Evolutionary conservation across 2,888 invertebrate species (phyloP).

Genomic region (Aspidapion aeneum): DNA sequence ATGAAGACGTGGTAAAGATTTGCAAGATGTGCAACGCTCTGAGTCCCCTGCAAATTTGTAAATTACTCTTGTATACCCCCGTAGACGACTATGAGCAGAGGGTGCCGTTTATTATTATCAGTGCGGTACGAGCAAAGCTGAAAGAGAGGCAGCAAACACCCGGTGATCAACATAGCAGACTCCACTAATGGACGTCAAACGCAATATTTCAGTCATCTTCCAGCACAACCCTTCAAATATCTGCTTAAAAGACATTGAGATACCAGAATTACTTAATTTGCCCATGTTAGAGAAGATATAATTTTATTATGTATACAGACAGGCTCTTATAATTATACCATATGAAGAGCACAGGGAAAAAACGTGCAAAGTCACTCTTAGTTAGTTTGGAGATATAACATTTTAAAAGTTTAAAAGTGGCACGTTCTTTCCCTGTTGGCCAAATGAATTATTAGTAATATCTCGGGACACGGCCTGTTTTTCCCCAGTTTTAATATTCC

Average conservation of each 20-base stretch:
- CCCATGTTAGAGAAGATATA: slow-evolving; percentile 59
- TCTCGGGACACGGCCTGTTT: too few species aligned
- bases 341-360: too few species aligned
- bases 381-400: too few species aligned
- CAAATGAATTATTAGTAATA: too few species aligned
- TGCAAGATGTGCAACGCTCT: slow-evolving; percentile 92
- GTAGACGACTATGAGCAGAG: slow-evolving; percentile 84
- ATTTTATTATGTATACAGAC: too few species aligned
- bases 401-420: too few species aligned
- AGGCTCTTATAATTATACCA: too few species aligned
- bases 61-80: slow-evolving; percentile 66
- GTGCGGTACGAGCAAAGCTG: slow-evolving; percentile 75
- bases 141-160: slow-evolving; percentile 50
- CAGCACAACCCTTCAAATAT: slow-evolving; percentile 84
- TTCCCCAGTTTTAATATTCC: too few species aligned
- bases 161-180: slow-evolving; percentile 52
- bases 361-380: too few species aligned
- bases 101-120: slow-evolving; percentile 78
- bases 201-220: slow-evolving; percentile 78
- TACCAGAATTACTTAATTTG: slow-evolving; percentile 76
- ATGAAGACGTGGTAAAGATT: slow-evolving; percentile 87
- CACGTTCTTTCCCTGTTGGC: too few species aligned
- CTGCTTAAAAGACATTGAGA: slow-evolving; percentile 82
- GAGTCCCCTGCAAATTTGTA: slow-evolving; percentile 83
- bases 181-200: slow-evolving; percentile 83